Conservation (phyloP, 2,113 vertebrate genomes). For the Paramormyrops kingsleyae region DNA sequence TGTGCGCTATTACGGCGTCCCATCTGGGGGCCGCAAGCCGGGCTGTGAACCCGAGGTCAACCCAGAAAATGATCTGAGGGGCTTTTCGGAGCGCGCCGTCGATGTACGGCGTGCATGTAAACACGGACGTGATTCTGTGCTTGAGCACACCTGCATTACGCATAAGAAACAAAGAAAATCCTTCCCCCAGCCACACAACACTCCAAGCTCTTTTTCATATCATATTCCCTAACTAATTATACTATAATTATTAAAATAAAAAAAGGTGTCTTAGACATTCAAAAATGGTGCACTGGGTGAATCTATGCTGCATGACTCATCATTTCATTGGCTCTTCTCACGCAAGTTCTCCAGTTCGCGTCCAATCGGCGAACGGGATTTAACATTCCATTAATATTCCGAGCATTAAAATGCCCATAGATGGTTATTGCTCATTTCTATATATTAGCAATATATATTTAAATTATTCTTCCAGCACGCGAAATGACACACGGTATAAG, state of each 20-base stretch:
- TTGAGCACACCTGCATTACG: background rate
- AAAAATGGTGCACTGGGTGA: background rate
- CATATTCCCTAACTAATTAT: constrained; percentile 1
- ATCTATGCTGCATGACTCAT: background rate
- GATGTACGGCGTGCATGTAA: background rate
- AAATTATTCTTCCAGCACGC: background rate
- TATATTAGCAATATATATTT: constrained; percentile 1
- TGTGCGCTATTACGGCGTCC: constrained; percentile 73
- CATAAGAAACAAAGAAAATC: background rate
- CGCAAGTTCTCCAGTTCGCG: background rate
- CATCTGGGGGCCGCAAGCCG: constrained; percentile 65
- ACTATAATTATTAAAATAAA: background rate
- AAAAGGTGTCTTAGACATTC: background rate
- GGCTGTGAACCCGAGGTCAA: constrained; percentile 10
- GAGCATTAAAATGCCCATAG: background rate
- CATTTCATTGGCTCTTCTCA: background rate
- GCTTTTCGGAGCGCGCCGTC: background rate
- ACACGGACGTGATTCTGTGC: background rate
- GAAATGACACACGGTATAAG: background rate
- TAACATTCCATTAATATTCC: background rate
- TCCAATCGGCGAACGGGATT: background rate
- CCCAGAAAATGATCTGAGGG: background rate
- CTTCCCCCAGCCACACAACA: background rate
- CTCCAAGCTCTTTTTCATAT: background rate
- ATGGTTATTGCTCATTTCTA: background rate